Percentiles rank a stretch among this genome's conserved stretches.
Evolutionary conservation across 2,113 vertebrate species (phyloP).

Genomic region (Setophaga kirtlandii): DNA sequence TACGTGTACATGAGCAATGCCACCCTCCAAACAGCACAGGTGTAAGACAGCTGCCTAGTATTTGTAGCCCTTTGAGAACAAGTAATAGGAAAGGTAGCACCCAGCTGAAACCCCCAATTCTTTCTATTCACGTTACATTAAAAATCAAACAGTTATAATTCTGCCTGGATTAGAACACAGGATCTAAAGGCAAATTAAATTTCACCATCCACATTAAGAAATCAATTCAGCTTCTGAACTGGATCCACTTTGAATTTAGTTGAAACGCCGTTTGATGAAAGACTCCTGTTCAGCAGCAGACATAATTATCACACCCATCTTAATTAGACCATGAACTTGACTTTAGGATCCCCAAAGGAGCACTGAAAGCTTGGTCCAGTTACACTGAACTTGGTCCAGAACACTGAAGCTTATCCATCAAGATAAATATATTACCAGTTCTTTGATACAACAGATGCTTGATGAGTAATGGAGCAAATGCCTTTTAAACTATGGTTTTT

Average conservation of each 20-base stretch:
- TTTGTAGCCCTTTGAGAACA: background rate
- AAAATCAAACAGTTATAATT: background rate
- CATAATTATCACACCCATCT: conserved; percentile 21
- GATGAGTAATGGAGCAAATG: conserved; percentile 22
- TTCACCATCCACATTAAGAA: background rate
- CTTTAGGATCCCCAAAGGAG: conserved; percentile 11
- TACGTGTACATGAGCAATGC: background rate
- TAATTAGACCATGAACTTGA: conserved; percentile 47
- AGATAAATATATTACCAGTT: background rate
- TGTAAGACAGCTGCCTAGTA: accelerated
- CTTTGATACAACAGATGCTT: conserved; percentile 21
- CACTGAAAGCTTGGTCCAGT: conserved; percentile 2
- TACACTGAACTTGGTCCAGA: conserved; percentile 20
- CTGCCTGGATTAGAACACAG: background rate
- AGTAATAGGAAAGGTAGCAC: background rate
- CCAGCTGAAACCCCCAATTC: background rate
- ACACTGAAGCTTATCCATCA: conserved; percentile 31
- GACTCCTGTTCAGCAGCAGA: background rate
- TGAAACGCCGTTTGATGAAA: conserved; percentile 14
- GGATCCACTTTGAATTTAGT: conserved; percentile 12
- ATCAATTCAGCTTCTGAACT: conserved; percentile 28
- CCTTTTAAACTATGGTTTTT: conserved; percentile 1
- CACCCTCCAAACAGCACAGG: no score
- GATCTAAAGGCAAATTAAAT: conserved; percentile 44
- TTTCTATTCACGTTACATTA: background rate